Evolutionary conservation across 1,140 invertebrate genomes (phyloP), one percentile per base, ranked within the genome.

Genomic region (Gonatopus flavifemur): DNA sequence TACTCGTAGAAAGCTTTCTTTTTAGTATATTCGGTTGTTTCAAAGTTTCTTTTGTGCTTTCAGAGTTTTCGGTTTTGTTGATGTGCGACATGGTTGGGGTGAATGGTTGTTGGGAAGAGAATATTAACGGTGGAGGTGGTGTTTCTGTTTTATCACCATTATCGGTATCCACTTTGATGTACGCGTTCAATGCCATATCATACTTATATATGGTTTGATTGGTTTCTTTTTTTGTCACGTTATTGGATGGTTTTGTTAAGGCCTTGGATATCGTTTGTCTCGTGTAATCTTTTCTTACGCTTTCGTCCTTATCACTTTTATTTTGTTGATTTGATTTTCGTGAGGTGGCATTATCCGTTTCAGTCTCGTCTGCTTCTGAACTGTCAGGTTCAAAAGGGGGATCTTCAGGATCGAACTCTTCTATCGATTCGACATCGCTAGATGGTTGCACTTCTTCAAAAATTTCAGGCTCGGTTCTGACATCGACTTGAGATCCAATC

Each of bases 351-450:
- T 0, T 24, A 19, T 56, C 49, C 6, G 54, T 31, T 42, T 64
- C 61, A 30, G n/a, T n/a, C n/a, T 56, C 49, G 20, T 66, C 52
- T 12, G 10, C 39, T 46, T 69, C 67, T 3, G 56, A 62, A 8
- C 30, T 56, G 15, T 68, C 67, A 10, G 52, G 51, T 22, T 68
- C 58, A 43, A 64, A 65, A 0, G 59, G 47, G 15, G 66, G 59
- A 62, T 76, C 67, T 22, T 76, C 74, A 1, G 74, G 74, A 63
- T 77, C 74, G 38, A 76, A 77, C 54, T 78, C 74, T 52, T 77
- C 74, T 18, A 74, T 67, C 0, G 74, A 72, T 28, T 76, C 72
- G 22, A 68, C 70, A 15, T 70, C 68, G 16, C 57, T 66, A 18
- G 55, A 39, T 13, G 37, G 30, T 16, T 37, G 3, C 1, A 51